Conservation (phyloP, 2,113 vertebrate genomes). For the Eupsittula cactorum region DNA sequence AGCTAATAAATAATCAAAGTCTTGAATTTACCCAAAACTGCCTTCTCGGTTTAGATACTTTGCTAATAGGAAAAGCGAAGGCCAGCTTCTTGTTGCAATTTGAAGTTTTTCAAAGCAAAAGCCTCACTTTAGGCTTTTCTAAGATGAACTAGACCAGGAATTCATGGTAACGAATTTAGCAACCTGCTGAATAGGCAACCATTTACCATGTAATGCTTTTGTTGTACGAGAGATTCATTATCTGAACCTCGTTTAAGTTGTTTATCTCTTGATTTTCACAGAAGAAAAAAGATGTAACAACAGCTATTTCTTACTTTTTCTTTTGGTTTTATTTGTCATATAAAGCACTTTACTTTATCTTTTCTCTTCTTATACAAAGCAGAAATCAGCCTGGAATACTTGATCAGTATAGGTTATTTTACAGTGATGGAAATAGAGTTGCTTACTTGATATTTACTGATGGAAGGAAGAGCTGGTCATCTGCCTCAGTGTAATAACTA, state of each 20-base stretch:
- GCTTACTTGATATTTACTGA: neutral
- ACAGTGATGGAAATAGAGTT: neutral
- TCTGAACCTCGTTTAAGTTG: neutral
- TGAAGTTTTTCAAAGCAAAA: neutral
- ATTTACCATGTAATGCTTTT: neutral
- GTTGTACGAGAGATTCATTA: neutral
- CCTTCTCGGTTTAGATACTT: neutral
- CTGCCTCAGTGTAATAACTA: neutral
- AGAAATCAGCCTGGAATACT: neutral
- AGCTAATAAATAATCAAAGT: conserved; percentile 24
- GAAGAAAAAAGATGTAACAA: neutral
- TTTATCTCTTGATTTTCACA: neutral
- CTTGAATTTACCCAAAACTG: neutral
- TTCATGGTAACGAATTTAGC: neutral
- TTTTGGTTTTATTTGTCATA: neutral
- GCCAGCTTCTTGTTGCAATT: neutral
- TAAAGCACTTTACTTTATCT: neutral
- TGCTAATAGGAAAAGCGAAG: neutral
- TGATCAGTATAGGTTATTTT: neutral
- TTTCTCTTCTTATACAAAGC: neutral
- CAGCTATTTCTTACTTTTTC: neutral
- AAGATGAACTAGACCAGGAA: neutral
- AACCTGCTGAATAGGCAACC: neutral
- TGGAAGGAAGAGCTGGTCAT: neutral
- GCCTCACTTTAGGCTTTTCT: neutral